Percentiles rank a stretch among this genome's conserved stretches.
phyloP scores from a whole-genome alignment of 2,113 vertebrate species.

The Tenrec ecaudatus region DNA sequence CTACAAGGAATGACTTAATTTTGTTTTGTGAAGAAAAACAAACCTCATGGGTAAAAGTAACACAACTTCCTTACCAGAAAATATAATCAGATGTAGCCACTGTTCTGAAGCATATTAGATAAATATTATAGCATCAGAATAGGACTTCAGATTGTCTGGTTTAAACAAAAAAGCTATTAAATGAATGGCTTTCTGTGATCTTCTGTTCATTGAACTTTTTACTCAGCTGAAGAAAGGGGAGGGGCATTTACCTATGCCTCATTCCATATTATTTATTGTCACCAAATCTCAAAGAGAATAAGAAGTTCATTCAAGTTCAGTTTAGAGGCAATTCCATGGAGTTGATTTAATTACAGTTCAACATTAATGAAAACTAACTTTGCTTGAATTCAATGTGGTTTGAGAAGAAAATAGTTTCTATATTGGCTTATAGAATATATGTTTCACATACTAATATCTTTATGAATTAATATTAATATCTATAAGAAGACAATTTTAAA shows the following conservation, averaged over 20 bases:
- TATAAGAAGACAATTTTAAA: not conserved
- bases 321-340: not conserved
- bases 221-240: not conserved
- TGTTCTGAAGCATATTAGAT: conserved; percentile 18
- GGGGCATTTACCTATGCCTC: not conserved
- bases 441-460: not conserved
- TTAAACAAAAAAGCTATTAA: not conserved
- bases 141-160: not conserved
- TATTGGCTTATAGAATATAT: not conserved
- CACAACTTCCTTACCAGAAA: not conserved
- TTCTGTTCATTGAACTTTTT: not conserved
- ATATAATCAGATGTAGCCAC: not conserved
- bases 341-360: conserved; percentile 7
- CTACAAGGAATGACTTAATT: not conserved
- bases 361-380: not conserved
- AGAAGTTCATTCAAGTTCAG: conserved; percentile 27
- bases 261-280: not conserved
- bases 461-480: conserved; percentile 7
- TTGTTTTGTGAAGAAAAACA: conserved; percentile 3
- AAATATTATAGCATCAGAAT: not conserved
- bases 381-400: not conserved
- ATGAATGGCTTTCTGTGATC: not conserved
- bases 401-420: not conserved
- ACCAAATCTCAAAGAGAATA: conserved; percentile 6
- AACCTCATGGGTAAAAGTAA: not conserved